Base-by-base conservation (phyloP, 2,888 invertebrate species). In the Lasioglossum pauxillum region DNA sequence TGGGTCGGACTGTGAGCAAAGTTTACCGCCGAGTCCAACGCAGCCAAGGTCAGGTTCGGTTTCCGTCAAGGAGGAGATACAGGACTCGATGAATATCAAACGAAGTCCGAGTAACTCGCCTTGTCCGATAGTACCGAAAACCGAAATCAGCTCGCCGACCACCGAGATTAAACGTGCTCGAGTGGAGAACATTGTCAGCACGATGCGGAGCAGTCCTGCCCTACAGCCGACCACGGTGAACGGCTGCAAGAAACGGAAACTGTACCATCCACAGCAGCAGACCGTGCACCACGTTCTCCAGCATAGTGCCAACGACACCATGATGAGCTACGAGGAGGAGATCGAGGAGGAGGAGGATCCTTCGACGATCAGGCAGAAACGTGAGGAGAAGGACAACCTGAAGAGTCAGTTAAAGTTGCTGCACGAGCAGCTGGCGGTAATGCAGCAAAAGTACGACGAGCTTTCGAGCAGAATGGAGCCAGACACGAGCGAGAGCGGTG, bases 251-350 rank as follows among this genome's bases (percentile, higher is more conserved):
- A 99, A 99, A 95, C 97, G 99, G 75, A 99, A 99, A 95, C 96
- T 99, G 49, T 99, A 99, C 95, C 98, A 99, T 94, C 99, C 99
- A 19, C 98, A 99, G 95, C 99, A 99, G 94, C 98, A 99, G 95
- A 98, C 98, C 94, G 96, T 96, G 4, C 96, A 96, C 73, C 95
- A 96, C 79, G 96, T 96, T 83, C 95, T 96, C 78, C 97, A 97
- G 79, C 95, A 96, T 38, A 96, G 96, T 83, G 95, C 96, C 88
- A 96, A 95, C 90, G 96, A 96, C 92, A 95, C 96, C 85, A 96
- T 97, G 95, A 95, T 97, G 76, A 96, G 96, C 82, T 96, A 96
- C 84, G 97, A 97, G 91, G 97, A 97, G 91, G 97, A 97, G 84
- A 98, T 97, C 90, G 97, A 97, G 88, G 97, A 98, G 92, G 97